Base-by-base conservation (phyloP, 1,140 invertebrate species). In the Geopemphigus sp. region DNA sequence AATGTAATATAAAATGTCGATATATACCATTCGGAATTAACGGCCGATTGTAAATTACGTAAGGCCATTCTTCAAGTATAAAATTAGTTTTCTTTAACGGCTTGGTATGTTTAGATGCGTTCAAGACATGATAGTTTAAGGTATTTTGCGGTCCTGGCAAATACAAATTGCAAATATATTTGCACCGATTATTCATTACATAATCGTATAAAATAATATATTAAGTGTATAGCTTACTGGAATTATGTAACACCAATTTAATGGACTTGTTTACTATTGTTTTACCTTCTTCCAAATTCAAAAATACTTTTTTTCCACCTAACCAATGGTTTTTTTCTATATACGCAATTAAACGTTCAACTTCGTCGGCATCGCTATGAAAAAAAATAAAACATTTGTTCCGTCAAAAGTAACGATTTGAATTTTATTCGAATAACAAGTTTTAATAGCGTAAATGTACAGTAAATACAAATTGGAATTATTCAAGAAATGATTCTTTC, bases 241-340 rank as follows among this genome's bases (percentile, higher is more conserved):
- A 26, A 68, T 68, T 68, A 2, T 68, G 64, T 47, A 68, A 50
- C 45, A 68, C 39, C 6, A 68, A 68, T 26, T 68, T 68, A 68
- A 22, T 50, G 47, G 15, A n/a, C 5, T 39, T 68, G 3, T 68
- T 68, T 15, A 68, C 47, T 68, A 68, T 68, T 6, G 64, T 68
- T 50, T 68, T 68, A 12, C 45, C 14, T 15, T 24, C 12, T 5
- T 68, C 39, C 5, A 68, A 68, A 50, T 68, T 24, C 22, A 68
- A 47, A 50, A 22, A 68, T 68, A 68, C 15, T 10, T 50, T 47
- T 50, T 68, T 68, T 24, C 39, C 64, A 10, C 64, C 64, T 15
- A 68, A 68, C 64, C 64, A 68, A 68, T 68, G 22, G 22, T 50
- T 50, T 68, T 68, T 68, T 50, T 24, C 22, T 8, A 39, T 39